These are phyloP conservation scores for Calephelis virginiensis DNA, from an alignment of 1,140 invertebrate genomes.

Conservation along the genomic window DNA sequence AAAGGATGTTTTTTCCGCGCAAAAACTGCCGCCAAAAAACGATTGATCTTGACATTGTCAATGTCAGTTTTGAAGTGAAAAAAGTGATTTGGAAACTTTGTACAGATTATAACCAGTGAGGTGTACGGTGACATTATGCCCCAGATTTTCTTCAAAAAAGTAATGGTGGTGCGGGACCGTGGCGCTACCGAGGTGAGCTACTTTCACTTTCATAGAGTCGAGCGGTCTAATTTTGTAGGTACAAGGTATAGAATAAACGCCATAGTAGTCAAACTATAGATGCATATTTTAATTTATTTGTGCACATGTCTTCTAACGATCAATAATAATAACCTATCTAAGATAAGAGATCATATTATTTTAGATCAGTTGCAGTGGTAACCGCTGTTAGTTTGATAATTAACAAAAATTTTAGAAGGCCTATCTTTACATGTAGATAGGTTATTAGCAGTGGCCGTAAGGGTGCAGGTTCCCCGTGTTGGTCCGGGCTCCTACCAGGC, in stretches of 20 bases:
- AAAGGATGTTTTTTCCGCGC: constrained; percentile 1
- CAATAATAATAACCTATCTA: no score
- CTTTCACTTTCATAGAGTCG: constrained; percentile 61
- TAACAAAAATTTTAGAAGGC: no score
- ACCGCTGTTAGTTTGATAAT: no score
- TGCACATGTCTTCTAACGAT: no score
- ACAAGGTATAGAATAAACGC: background rate
- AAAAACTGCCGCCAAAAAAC: constrained; percentile 23
- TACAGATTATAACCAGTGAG: constrained; percentile 32
- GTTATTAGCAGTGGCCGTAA: no score
- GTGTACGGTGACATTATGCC: constrained; percentile 65
- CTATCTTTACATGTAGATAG: no score
- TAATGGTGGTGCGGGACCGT: constrained; percentile 68
- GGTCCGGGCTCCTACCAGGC: no score
- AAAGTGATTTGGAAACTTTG: constrained; percentile 26
- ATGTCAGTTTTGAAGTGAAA: constrained; percentile 21
- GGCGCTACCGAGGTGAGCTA: constrained; percentile 65
- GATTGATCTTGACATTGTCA: constrained; percentile 17
- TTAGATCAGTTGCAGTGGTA: no score
- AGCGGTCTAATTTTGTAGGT: constrained; percentile 12
- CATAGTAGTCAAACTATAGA: background rate
- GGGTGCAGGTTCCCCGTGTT: no score
- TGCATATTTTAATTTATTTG: background rate
- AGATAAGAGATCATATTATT: no score
- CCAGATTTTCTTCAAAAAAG: constrained; percentile 77